phyloP scores from a whole-genome alignment of 2,113 vertebrate species.

The Athene noctua region DNA sequence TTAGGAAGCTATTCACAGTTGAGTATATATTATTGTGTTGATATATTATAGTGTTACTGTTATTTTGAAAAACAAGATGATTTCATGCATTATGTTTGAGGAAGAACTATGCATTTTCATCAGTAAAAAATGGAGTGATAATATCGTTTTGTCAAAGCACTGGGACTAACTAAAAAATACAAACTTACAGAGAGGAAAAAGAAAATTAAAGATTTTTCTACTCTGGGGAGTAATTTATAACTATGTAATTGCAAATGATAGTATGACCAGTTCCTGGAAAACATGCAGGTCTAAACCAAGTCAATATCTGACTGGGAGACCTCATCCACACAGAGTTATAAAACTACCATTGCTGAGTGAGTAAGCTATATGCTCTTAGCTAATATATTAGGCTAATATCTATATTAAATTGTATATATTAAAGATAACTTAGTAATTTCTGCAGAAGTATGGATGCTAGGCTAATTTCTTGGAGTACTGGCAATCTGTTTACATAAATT shows the following conservation, averaged over 20 bases:
- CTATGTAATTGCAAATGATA: neutral
- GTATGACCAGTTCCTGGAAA: neutral
- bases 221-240: neutral
- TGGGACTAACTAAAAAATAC: neutral
- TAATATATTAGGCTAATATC: neutral
- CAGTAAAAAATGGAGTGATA: neutral
- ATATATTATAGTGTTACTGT: neutral
- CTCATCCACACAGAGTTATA: neutral
- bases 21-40: neutral
- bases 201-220: neutral
- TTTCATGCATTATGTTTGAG: neutral
- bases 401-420: neutral
- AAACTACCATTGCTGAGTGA: neutral
- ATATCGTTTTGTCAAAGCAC: neutral
- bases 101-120: neutral
- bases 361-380: neutral
- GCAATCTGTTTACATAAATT: neutral
- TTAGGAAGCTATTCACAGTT: neutral
- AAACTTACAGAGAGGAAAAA: neutral
- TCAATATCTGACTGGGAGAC: neutral
- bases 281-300: neutral
- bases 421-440: neutral
- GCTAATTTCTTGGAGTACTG: neutral
- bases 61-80: neutral
- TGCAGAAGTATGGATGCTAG: neutral